Conservation (phyloP, 2,888 invertebrate genomes). For the Deroplatys truncata region DNA sequence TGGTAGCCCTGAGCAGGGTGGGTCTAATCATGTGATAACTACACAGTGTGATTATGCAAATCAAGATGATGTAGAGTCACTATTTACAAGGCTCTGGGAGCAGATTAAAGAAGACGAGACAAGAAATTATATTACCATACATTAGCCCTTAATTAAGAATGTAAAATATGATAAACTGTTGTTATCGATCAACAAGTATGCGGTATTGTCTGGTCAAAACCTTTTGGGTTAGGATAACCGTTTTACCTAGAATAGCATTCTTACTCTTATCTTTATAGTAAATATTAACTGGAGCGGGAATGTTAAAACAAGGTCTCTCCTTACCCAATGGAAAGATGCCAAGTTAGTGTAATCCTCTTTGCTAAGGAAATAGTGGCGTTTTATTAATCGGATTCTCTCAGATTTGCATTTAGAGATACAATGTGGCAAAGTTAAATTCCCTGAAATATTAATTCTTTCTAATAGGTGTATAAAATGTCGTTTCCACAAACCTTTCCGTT, state of each 20-base stretch:
- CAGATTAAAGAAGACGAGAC: background rate
- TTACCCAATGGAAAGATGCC: no score
- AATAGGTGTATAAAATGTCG: no score
- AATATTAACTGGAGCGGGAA: no score
- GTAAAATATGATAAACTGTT: background rate
- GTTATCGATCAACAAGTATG: background rate
- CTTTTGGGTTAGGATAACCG: no score
- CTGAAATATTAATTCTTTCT: no score
- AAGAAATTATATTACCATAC: constrained; percentile 4
- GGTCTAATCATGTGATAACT: constrained; percentile 5
- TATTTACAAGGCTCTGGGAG: background rate
- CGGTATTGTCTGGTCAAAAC: background rate
- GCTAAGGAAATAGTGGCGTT: no score
- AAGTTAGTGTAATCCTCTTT: no score
- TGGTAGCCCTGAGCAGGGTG: background rate
- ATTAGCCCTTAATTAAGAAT: background rate
- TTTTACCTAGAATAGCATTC: background rate
- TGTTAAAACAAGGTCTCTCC: no score
- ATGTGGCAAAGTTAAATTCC: no score
- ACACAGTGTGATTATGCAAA: background rate
- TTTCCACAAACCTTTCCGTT: no score
- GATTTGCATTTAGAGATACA: no score
- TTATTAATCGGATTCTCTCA: no score
- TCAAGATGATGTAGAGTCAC: background rate
- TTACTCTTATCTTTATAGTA: background rate